A percentile compares a stretch with the other conserved stretches of the same genome.
These are phyloP conservation scores for Galeopsomyia nigrocyanea DNA, from an alignment of 2,888 invertebrate species.

Conservation along the genomic window DNA sequence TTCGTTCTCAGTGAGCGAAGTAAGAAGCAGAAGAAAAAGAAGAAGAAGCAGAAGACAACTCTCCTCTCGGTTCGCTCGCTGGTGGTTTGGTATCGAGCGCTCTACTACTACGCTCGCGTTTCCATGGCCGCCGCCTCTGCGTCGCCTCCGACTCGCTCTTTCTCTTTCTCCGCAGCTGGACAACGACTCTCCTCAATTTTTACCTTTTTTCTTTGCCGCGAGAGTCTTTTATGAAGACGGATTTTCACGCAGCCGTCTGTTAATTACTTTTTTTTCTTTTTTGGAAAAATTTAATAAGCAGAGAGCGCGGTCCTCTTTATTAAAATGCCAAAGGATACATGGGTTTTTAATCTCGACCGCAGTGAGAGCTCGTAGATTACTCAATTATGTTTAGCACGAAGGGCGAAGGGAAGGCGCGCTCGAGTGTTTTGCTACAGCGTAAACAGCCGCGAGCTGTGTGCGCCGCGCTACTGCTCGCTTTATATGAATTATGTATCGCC, in stretches of 20 bases:
- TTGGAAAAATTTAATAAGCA: conserved; percentile 35
- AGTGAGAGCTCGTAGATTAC: too few species aligned
- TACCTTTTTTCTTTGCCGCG: background rate
- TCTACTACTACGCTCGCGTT: conserved; percentile 22
- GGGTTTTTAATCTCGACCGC: too few species aligned
- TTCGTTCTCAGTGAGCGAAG: conserved; percentile 5
- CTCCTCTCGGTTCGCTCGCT: background rate
- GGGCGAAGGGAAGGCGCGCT: background rate
- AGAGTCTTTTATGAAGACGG: conserved; percentile 38
- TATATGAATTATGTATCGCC: conserved; percentile 1
- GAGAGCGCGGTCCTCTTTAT: too few species aligned
- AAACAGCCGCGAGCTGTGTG: conserved; percentile 30
- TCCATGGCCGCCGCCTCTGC: conserved; percentile 47
- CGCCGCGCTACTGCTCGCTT: too few species aligned
- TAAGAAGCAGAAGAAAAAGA: background rate
- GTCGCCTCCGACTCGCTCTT: conserved; percentile 34
- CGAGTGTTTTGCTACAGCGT: conserved; percentile 33
- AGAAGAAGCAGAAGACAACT: background rate
- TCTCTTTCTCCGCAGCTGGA: conserved; percentile 7
- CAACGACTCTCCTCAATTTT: conserved; percentile 3
- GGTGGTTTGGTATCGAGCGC: conserved; percentile 36
- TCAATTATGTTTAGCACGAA: background rate
- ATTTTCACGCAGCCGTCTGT: conserved; percentile 26
- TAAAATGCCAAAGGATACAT: too few species aligned
- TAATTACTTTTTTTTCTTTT: conserved; percentile 9